A percentile compares a stretch with the other conserved stretches of the same genome.
Conservation (phyloP, 2,797 vertebrate species). For the Rhinella marina region DNA sequence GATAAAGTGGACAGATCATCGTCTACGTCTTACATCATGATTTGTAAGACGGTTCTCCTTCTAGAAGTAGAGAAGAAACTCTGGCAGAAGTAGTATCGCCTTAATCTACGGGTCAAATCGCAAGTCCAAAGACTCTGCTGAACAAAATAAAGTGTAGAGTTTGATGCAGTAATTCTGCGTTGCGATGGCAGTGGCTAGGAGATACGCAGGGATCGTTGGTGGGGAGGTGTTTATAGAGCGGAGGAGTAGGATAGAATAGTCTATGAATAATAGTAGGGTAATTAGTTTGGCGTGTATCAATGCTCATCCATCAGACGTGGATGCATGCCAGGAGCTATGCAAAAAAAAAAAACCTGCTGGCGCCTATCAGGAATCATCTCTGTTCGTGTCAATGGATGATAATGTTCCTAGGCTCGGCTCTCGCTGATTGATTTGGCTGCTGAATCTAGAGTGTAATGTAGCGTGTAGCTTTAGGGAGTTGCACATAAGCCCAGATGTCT, state of each 20-base stretch:
- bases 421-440: not conserved
- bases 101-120: not conserved
- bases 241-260: not conserved
- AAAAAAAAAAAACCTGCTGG: not conserved
- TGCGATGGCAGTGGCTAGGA: not conserved
- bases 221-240: not conserved
- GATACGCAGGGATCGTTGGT: not conserved
- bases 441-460: not conserved
- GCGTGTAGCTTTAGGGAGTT: not conserved
- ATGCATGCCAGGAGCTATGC: not conserved
- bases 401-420: not conserved
- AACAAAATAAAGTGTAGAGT: not conserved
- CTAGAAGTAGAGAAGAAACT: not conserved
- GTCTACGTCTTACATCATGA: not conserved
- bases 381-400: slow-evolving; percentile 4
- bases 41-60: not conserved
- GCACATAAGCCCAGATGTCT: not conserved
- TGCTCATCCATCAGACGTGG: slow-evolving; percentile 19
- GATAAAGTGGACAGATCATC: not conserved
- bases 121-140: not conserved
- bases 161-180: no score
- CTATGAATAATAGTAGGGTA: not conserved
- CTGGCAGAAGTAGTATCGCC: not conserved
- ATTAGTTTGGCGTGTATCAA: not conserved
- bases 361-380: slow-evolving; percentile 5